These are phyloP conservation scores for Tachysurus vachellii DNA, from an alignment of 2,113 vertebrate species.

Conservation along the genomic window DNA sequence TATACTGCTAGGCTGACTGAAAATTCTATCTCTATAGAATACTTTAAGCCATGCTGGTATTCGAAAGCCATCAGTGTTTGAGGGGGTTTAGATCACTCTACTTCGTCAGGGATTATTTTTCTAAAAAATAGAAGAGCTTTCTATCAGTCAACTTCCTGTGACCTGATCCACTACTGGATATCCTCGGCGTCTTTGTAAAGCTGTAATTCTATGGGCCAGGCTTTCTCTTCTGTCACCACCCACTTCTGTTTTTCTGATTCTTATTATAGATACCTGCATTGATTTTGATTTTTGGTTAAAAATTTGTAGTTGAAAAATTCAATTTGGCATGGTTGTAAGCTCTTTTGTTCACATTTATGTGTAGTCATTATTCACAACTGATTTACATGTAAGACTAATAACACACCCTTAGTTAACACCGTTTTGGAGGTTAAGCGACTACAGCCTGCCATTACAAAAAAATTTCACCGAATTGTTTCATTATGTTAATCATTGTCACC, in stretches of 20 bases:
- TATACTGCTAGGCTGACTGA: background rate
- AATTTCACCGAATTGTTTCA: background rate
- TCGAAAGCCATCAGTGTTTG: background rate
- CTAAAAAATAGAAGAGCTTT: background rate
- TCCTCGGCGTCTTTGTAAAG: background rate
- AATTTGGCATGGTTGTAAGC: background rate
- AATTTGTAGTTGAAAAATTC: background rate
- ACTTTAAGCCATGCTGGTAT: background rate
- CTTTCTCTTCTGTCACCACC: background rate
- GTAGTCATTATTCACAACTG: background rate
- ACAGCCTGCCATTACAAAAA: background rate
- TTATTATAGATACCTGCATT: background rate
- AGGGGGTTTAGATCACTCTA: too few species aligned
- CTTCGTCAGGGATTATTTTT: too few species aligned
- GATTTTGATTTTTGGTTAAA: background rate
- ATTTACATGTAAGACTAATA: background rate
- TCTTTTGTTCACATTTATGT: background rate
- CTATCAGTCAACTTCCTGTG: background rate
- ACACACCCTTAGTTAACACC: background rate
- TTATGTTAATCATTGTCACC: background rate
- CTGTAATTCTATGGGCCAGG: background rate
- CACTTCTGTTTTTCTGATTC: background rate
- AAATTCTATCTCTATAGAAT: background rate
- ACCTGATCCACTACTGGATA: background rate
- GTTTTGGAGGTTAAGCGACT: background rate